Conservation (phyloP, 2,888 invertebrate species). For the Oxycera nigricornis region DNA sequence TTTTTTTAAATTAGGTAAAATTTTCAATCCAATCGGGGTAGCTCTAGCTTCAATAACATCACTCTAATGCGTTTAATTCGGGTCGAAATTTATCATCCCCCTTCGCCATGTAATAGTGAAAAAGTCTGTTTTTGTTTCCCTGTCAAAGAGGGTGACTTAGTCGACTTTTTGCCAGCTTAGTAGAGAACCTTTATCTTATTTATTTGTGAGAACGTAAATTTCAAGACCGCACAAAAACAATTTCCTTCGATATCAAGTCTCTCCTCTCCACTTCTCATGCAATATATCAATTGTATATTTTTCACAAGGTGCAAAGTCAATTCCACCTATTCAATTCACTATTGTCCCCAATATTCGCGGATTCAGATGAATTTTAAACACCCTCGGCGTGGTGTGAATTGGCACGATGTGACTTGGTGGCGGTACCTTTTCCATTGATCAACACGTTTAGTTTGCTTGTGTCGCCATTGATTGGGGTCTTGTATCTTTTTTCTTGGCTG, state of each 20-base stretch:
- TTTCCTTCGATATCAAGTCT: not conserved
- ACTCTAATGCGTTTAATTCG: no score
- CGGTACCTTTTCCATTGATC: constrained; percentile 15
- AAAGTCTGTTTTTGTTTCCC: no score
- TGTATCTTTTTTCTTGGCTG: not conserved
- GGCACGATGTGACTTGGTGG: constrained; percentile 5
- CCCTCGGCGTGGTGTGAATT: constrained; percentile 35
- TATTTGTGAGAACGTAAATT: no score
- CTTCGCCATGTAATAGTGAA: no score
- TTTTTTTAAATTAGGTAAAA: no score
- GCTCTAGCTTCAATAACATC: no score
- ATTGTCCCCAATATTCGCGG: constrained; percentile 15
- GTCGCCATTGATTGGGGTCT: not conserved
- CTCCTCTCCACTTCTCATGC: not conserved
- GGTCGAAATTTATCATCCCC: no score
- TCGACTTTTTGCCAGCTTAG: no score
- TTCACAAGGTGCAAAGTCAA: not conserved
- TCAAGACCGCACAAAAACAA: not conserved
- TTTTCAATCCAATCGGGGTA: no score
- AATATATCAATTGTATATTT: not conserved
- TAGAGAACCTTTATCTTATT: no score
- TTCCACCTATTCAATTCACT: constrained; percentile 19
- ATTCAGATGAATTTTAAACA: constrained; percentile 27
- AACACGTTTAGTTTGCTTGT: not conserved
- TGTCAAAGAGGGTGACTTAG: no score